These are phyloP conservation scores for Lerista edwardsae DNA, from an alignment of 2,797 vertebrate genomes.

Conservation along the genomic window DNA sequence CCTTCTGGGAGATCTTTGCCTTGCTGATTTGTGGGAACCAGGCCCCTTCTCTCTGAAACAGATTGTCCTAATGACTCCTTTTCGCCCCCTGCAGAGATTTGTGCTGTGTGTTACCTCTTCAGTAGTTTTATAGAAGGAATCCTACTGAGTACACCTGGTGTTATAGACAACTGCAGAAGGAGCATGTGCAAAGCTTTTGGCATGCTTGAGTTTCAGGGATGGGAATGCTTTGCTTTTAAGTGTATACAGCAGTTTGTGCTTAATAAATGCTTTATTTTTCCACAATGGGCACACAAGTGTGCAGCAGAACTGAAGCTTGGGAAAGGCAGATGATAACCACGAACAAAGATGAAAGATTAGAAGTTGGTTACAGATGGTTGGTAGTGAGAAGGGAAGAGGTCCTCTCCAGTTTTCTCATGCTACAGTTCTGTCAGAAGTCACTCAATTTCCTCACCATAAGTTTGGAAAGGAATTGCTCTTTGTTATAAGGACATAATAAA, in stretches of 20 bases:
- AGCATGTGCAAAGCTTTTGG: conserved; percentile 37
- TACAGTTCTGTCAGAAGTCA: too few relatives aligned
- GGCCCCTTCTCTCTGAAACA: conserved; percentile 27
- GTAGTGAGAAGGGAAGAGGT: too few relatives aligned
- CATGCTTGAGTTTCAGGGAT: conserved; percentile 10
- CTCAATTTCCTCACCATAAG: background rate
- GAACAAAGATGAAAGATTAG: background rate
- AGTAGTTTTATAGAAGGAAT: conserved; percentile 45
- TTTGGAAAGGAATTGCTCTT: background rate
- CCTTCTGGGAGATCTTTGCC: conserved; percentile 47
- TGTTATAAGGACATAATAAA: conserved; percentile 26
- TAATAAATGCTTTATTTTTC: conserved; percentile 29
- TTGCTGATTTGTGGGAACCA: conserved; percentile 37
- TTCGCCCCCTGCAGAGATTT: conserved; percentile 33
- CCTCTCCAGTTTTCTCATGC: background rate
- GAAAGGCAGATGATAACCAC: background rate
- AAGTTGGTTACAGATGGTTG: background rate
- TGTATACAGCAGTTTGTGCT: conserved; percentile 12
- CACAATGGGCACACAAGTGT: background rate
- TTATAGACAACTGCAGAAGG: conserved; percentile 23
- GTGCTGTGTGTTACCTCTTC: conserved; percentile 25
- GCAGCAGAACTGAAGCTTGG: fast-evolving
- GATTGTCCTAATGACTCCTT: background rate
- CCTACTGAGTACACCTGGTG: conserved; percentile 40
- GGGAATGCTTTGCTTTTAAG: fast-evolving